These are phyloP conservation scores for Corythaixoides concolor DNA, from an alignment of 2,113 vertebrate species.

Conservation along the genomic window DNA sequence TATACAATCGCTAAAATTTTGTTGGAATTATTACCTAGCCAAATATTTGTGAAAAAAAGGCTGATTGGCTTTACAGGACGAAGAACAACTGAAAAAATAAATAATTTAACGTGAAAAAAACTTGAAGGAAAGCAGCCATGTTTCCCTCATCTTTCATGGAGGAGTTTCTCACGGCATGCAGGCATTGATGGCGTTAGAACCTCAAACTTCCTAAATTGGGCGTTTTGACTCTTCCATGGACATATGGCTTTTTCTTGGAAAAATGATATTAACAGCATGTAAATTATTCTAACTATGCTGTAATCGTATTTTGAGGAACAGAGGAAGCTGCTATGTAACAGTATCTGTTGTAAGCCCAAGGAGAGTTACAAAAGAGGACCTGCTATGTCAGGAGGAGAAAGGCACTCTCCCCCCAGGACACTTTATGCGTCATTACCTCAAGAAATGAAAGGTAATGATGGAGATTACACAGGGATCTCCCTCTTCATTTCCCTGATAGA, in stretches of 20 bases:
- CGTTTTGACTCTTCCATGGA: background rate
- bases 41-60: background rate
- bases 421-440: background rate
- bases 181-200: rapidly evolving
- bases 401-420: background rate
- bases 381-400: background rate
- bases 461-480: conserved; percentile 6
- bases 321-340: background rate
- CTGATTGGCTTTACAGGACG: background rate
- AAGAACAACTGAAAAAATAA: background rate
- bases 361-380: background rate
- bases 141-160: background rate
- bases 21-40: background rate
- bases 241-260: background rate
- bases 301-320: background rate
- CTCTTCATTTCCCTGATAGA: background rate
- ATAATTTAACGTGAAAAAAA: background rate
- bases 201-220: background rate
- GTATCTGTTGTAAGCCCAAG: background rate
- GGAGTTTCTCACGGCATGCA: rapidly evolving
- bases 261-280: background rate
- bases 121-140: background rate
- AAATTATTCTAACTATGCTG: background rate
- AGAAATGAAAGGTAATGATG: background rate
- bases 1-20: rapidly evolving